These are phyloP conservation scores for Herpailurus yagouaroundi DNA, from an alignment of 2,113 vertebrate genomes.

Conservation along the genomic window DNA sequence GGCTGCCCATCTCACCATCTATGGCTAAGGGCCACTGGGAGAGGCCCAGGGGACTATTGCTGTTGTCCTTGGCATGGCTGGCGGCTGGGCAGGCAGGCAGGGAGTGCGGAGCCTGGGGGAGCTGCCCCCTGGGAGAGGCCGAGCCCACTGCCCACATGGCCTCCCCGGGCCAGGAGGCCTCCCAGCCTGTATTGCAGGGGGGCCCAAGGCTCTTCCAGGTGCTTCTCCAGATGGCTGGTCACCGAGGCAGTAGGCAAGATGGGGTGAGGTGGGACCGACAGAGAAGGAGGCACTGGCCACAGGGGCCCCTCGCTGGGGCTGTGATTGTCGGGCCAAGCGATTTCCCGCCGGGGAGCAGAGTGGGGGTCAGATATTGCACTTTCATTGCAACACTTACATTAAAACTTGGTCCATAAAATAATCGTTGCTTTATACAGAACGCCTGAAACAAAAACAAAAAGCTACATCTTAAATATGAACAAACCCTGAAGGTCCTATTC, in stretches of 20 bases:
- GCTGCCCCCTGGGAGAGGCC: neutral
- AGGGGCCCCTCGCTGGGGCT: slow-evolving; percentile 52
- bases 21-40: slow-evolving; percentile 71
- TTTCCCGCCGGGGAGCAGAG: slow-evolving; percentile 47
- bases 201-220: slow-evolving; percentile 22
- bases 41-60: slow-evolving; percentile 85
- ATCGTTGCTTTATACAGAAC: slow-evolving; percentile 85
- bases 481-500: slow-evolving; percentile 90
- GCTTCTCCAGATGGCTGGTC: slow-evolving; percentile 62
- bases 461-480: slow-evolving; percentile 92
- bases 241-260: slow-evolving; percentile 27
- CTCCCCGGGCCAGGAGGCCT: neutral
- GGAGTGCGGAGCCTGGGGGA: neutral
- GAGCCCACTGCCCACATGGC: neutral
- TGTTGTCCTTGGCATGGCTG: slow-evolving; percentile 85
- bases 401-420: slow-evolving; percentile 90
- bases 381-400: slow-evolving; percentile 85
- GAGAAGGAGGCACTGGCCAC: slow-evolving; percentile 61
- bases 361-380: slow-evolving; percentile 87
- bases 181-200: slow-evolving; percentile 68
- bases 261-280: neutral
- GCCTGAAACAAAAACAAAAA: slow-evolving; percentile 86
- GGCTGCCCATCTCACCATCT: slow-evolving; percentile 66
- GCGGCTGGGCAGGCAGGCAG: slow-evolving; percentile 66
- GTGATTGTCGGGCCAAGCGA: slow-evolving; percentile 86